Base-by-base conservation (phyloP, 1,140 invertebrate species). In the Ericerus pela region DNA sequence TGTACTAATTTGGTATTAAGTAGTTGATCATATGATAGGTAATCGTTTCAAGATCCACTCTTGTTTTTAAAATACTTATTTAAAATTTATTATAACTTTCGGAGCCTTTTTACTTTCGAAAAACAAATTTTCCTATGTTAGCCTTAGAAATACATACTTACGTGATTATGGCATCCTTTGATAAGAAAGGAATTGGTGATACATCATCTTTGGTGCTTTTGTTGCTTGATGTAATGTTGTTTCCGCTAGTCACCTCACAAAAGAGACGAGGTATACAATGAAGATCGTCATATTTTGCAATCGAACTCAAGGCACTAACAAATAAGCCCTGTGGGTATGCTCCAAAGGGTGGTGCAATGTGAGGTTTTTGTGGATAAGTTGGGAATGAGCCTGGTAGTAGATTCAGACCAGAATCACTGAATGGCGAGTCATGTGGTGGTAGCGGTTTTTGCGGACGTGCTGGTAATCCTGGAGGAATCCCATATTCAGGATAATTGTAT, bases 241-340 rank as follows among this genome's bases (percentile, higher is more conserved):
- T 62, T 75, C 69, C 37, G 76, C 4, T 78, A 36, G 82, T 79
- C 29, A 82, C 75, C 68, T 86, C 82, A 63, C 85, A 87, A 37
- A 88, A 71, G 58, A 88, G 72, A 66, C 82, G 75, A 2, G 83
- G 79, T 41, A 87, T 80, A 65, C 85, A 88, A 61, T 82, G 76
- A 52, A 79, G 72, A 66, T 85, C 82, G 65, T 87, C 85, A 67
- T 85, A 78, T 61, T 73, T 70, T 52, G 81, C 78, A 59, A 87
- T 82, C 37, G 84, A 82, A 54, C 75, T 75, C 56, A 88, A 66
- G 27, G 80, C 81, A 57, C 75, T 68, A 58, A 74, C 67, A 8
- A 77, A 59, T 56, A 67, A 69, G 26, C 43, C 59, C 8, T 43
- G 58, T n/a, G 4, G 41, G 14, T n/a, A 11, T 18, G 33, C 22